These are phyloP conservation scores for Channallabes apus DNA, from an alignment of 2,797 vertebrate species.

Conservation along the genomic window DNA sequence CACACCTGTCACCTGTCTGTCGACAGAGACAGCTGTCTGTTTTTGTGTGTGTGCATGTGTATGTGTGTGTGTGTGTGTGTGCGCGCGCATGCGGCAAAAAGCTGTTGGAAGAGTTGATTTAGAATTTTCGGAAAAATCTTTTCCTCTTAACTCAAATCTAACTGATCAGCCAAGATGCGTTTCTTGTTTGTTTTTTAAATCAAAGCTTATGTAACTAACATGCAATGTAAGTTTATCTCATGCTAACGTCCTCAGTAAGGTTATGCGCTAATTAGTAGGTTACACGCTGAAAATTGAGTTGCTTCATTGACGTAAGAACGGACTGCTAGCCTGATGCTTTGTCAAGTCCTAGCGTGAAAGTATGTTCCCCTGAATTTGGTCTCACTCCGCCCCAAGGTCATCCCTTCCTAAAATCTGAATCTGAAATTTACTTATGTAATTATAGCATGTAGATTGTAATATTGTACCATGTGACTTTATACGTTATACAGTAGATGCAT, in stretches of 20 bases:
- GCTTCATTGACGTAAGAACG: not conserved
- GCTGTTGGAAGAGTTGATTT: not conserved
- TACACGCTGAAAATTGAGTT: not conserved
- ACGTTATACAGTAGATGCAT: no score
- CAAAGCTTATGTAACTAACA: not conserved
- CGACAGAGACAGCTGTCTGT: slow-evolving; percentile 40
- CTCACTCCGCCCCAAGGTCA: not conserved
- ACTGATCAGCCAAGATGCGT: not conserved
- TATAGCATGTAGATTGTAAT: not conserved
- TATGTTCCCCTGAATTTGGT: not conserved
- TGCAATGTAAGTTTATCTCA: not conserved
- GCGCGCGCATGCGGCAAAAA: not conserved
- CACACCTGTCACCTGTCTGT: slow-evolving; percentile 47
- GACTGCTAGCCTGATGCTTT: not conserved
- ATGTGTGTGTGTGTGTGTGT: not conserved
- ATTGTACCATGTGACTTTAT: not conserved
- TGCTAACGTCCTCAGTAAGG: not conserved
- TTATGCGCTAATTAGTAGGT: not conserved
- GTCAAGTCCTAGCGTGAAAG: not conserved
- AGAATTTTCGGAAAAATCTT: not conserved
- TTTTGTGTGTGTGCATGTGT: not conserved
- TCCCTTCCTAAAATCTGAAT: not conserved
- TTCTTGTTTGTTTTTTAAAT: not conserved
- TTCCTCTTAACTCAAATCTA: not conserved
- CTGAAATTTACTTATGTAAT: not conserved